phyloP scores from a whole-genome alignment of 1,140 invertebrate genomes.

The Rhagoletis zephyria region DNA sequence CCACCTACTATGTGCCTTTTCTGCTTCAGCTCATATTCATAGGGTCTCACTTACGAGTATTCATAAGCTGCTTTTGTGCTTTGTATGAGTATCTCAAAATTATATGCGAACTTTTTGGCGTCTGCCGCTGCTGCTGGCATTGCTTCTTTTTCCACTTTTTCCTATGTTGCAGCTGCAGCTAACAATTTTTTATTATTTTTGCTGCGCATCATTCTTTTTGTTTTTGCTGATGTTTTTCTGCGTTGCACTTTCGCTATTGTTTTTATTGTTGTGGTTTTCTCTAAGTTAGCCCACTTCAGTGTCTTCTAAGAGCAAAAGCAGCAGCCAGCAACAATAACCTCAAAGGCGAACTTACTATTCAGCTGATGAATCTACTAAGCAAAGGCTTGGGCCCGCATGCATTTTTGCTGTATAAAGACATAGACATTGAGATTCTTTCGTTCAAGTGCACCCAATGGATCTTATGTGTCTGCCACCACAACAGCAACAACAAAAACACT shows the following conservation, averaged over 20 bases:
- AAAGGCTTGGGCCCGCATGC: not conserved
- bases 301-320: slow-evolving; percentile 29
- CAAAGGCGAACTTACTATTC: not conserved
- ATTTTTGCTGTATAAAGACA: not conserved
- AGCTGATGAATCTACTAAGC: not conserved
- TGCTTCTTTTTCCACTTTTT: not conserved
- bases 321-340: not conserved
- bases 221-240: not conserved
- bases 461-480: not conserved
- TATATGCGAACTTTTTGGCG: not conserved
- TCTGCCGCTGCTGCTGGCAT: not conserved
- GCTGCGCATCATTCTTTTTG: not conserved
- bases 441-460: slow-evolving; percentile 55
- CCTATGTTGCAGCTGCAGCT: not conserved
- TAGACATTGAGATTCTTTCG: slow-evolving; percentile 45
- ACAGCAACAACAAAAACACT: not conserved
- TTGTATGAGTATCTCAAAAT: not conserved
- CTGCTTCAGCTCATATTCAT: slow-evolving; percentile 23
- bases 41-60: slow-evolving; percentile 3
- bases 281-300: slow-evolving; percentile 53
- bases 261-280: slow-evolving; percentile 41
- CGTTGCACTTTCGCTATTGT: slow-evolving; percentile 41
- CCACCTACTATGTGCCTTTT: slow-evolving; percentile 44
- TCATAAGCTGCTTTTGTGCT: slow-evolving; percentile 48
- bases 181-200: not conserved